Percentiles rank a stretch among this genome's conserved stretches.
These are phyloP conservation scores for Choreutis nemorana DNA, from an alignment of 2,888 invertebrate genomes.

Conservation along the genomic window DNA sequence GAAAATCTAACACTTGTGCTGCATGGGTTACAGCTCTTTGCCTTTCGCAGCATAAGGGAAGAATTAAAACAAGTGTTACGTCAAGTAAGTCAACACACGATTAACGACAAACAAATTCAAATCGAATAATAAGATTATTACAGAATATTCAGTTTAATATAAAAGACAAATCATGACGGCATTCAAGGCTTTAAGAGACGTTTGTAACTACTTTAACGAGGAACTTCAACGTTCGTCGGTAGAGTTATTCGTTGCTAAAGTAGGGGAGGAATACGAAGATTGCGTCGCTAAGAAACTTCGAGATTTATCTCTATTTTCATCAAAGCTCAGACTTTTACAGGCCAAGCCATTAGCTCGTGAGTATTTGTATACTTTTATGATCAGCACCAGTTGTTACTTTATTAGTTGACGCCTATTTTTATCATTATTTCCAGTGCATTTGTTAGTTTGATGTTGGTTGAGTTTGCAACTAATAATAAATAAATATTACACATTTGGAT, in stretches of 20 bases:
- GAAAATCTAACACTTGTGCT: too few species aligned
- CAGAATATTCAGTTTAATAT: too few species aligned
- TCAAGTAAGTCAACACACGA: too few species aligned
- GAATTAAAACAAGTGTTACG: too few species aligned
- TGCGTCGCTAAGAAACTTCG: slow-evolving; percentile 27
- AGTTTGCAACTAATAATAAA: neutral
- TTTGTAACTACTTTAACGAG: slow-evolving; percentile 30
- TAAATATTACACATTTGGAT: neutral
- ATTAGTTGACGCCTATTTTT: neutral
- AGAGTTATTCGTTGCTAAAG: slow-evolving; percentile 27
- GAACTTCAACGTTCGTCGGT: slow-evolving; percentile 22
- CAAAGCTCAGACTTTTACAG: slow-evolving; percentile 38
- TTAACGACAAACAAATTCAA: too few species aligned
- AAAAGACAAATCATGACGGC: too few species aligned
- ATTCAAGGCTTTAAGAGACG: slow-evolving; percentile 31
- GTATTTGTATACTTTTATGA: too few species aligned
- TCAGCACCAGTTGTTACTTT: neutral
- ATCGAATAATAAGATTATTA: too few species aligned
- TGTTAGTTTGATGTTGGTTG: neutral
- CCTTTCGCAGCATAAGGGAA: too few species aligned
- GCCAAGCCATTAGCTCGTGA: slow-evolving; percentile 35
- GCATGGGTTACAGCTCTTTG: too few species aligned
- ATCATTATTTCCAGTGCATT: neutral
- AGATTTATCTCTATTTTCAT: slow-evolving; percentile 29
- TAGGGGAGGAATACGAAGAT: slow-evolving; percentile 30